Evolutionary conservation across 2,888 invertebrate species (phyloP), one percentile per base, ranked within the genome.

Genomic region (Drosophila bunnanda): DNA sequence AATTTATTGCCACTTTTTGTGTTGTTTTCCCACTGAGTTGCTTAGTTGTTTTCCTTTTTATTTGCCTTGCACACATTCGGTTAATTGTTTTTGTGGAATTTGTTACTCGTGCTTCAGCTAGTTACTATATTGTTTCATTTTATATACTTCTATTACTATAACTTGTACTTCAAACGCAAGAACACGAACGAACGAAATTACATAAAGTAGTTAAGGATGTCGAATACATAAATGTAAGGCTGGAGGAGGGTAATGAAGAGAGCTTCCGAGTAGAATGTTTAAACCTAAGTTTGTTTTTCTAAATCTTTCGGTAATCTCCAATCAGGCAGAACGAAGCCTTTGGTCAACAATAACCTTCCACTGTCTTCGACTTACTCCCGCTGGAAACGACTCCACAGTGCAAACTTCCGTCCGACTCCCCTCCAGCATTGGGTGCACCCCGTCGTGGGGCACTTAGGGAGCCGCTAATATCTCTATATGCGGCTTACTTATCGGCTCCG

Each of bases 1-100:
- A 71, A 82, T 80, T 80, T 79, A 82, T 80, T 72, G 65, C 65
- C 60, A 68, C 79, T 82, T 69, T 39, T 74, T 48, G 54, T 53
- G 39, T 39, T 39, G 53, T 54, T 44, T n/a, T 54, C 17, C 2
- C n/a, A 7, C 17, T 53, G 7, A 17, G 48, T 46, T 54, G 39
- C 50, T 56, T 57, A 34, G 66, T 74, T 83, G n/a, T 30, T 30
- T 48, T 17, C 28, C 48, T 46, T 56, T 68, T 66, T 65, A 53
- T 74, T 83, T 68, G 75, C 60, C 75, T 62, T 71, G 52, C 46
- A 52, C 30, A 55, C 57, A 44, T 39, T 28, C 13, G 28, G 17
- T 57, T 58, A 57, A 53, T 20, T 66, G 60, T 48, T 44, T 17
- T 59, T 76, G 43, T 62, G 46, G 44, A 36, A 41, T 34, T 64